Percentiles rank a stretch among this genome's conserved stretches.
Conservation (phyloP, 2,888 invertebrate genomes). For the Pyrocoelia pectoralis region DNA sequence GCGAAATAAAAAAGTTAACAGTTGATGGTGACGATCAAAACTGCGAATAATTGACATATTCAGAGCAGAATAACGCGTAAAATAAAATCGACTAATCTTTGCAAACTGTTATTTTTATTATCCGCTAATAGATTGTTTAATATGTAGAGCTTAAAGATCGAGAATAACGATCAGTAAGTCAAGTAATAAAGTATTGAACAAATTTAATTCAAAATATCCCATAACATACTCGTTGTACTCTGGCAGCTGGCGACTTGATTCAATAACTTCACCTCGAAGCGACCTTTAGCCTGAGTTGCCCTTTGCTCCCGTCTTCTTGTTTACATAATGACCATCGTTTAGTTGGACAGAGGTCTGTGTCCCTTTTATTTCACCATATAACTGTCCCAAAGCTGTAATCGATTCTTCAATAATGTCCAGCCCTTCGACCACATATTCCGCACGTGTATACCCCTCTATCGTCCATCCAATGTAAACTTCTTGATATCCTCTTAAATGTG, state of each 20-base stretch:
- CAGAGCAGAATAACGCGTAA: background rate
- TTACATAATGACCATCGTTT: constrained; percentile 60
- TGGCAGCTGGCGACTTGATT: constrained; percentile 50
- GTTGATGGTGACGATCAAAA: background rate
- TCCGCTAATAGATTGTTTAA: background rate
- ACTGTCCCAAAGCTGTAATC: constrained; percentile 55
- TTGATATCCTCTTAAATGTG: constrained; percentile 20
- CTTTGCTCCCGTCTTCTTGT: constrained; percentile 55
- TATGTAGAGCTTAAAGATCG: no score
- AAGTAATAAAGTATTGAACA: constrained; percentile 3
- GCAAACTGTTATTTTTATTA: background rate
- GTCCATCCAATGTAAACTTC: constrained; percentile 31
- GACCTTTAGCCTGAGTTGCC: constrained; percentile 44
- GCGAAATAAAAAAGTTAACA: background rate
- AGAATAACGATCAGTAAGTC: no score
- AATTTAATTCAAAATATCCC: constrained; percentile 34
- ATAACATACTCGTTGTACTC: constrained; percentile 35
- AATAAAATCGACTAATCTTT: background rate
- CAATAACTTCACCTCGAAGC: constrained; percentile 53
- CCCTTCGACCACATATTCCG: constrained; percentile 39
- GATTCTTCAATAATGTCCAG: constrained; percentile 55
- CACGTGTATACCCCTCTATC: constrained; percentile 34
- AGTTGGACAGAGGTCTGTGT: constrained; percentile 53
- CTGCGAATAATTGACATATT: background rate
- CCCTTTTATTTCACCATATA: constrained; percentile 56